Conservation (phyloP, 2,888 invertebrate species). For the Cantharis lateralis region DNA sequence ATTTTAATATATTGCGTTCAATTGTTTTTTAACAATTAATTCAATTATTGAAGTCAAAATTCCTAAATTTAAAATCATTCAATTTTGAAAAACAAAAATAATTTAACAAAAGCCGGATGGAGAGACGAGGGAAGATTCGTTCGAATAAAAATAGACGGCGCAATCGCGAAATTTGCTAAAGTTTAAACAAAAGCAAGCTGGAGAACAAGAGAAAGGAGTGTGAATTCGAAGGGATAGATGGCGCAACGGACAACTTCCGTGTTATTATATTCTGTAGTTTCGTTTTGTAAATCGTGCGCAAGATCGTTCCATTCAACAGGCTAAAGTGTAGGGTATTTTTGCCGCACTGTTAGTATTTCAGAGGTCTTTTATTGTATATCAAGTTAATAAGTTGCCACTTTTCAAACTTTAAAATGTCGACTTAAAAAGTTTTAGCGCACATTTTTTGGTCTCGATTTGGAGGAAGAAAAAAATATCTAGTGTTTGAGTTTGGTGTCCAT, state of each 20-base stretch:
- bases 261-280: not conserved
- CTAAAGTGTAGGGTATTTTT: conserved; percentile 21
- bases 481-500: not conserved
- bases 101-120: no score
- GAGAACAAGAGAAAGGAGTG: not conserved
- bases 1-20: no score
- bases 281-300: conserved; percentile 14
- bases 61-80: no score
- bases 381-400: conserved; percentile 1
- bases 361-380: conserved; percentile 7
- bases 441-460: not conserved
- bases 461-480: not conserved
- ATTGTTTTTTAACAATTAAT: no score
- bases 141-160: no score
- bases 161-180: not conserved
- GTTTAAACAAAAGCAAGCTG: not conserved
- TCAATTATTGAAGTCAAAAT: no score
- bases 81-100: no score
- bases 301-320: conserved; percentile 25
- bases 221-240: not conserved
- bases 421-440: conserved; percentile 1
- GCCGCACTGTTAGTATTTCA: conserved; percentile 20
- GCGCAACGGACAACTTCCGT: not conserved
- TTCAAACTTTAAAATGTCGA: not conserved
- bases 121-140: no score